Conservation (phyloP, 2,113 vertebrate genomes). For the Tragelaphus strepsiceros region DNA sequence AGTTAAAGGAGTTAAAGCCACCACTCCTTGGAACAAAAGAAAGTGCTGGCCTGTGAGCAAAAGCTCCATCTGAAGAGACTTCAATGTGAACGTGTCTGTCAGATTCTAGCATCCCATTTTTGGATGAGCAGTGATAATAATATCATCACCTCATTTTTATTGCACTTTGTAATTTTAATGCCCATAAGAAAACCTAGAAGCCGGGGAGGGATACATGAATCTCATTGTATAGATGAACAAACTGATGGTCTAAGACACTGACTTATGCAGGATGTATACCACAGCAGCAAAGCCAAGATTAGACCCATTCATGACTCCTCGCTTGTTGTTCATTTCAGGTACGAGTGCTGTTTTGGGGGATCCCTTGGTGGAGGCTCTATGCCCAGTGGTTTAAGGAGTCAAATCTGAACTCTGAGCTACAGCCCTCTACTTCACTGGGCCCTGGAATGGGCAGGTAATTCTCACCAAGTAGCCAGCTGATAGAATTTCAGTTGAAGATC, state of each 20-base stretch:
- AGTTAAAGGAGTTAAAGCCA: background rate
- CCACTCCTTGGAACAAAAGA: background rate
- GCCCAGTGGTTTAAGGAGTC: background rate
- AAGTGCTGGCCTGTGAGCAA: background rate
- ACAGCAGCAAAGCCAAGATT: background rate
- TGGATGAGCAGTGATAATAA: background rate
- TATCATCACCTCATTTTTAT: background rate
- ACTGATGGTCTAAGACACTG: background rate
- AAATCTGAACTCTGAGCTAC: background rate
- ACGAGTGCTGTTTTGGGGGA: background rate
- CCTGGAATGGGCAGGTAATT: background rate
- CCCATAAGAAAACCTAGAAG: background rate
- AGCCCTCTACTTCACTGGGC: background rate
- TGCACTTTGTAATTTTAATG: background rate
- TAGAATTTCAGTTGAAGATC: background rate
- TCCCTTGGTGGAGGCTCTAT: background rate
- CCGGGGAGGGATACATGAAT: background rate
- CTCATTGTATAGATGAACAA: background rate
- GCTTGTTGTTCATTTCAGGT: background rate
- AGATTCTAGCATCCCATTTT: background rate
- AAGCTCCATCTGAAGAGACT: background rate
- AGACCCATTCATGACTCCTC: background rate
- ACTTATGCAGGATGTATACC: background rate
- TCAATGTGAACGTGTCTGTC: background rate
- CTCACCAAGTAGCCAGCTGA: background rate